Percentiles rank a stretch among this genome's conserved stretches.
Evolutionary conservation across 2,888 invertebrate genomes (phyloP).

Genomic region (Zygothrica quintamaculata): DNA sequence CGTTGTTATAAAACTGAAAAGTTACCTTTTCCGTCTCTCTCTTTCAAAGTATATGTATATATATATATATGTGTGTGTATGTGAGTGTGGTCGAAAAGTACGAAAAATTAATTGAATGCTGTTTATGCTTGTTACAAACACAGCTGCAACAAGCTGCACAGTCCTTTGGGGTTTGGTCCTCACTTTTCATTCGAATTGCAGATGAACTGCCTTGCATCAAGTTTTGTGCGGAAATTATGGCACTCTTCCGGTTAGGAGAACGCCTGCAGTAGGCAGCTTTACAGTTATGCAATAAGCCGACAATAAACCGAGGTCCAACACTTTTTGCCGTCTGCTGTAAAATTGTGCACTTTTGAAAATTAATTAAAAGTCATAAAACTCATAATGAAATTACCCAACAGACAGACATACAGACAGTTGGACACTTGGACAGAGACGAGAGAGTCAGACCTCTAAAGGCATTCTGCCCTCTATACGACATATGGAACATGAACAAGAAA

Average conservation of each 20-base stretch:
- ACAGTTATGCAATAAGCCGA: constrained; percentile 8
- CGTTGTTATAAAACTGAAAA: constrained; percentile 34
- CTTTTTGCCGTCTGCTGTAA: constrained; percentile 47
- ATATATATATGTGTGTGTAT: constrained; percentile 7
- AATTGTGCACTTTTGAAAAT: constrained; percentile 75
- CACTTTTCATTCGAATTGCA: constrained; percentile 61
- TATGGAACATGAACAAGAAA: background rate
- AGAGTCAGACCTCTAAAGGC: constrained; percentile 2
- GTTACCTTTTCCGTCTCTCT: constrained; percentile 20
- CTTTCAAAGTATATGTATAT: background rate
- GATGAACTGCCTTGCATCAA: constrained; percentile 68
- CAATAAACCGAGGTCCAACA: constrained; percentile 22
- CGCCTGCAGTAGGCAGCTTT: background rate
- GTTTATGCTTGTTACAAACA: constrained; percentile 58
- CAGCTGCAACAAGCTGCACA: constrained; percentile 20
- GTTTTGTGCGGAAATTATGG: constrained; percentile 73
- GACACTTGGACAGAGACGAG: constrained; percentile 6
- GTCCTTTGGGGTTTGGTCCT: constrained; percentile 6
- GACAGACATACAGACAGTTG: constrained; percentile 22
- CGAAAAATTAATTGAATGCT: constrained; percentile 75
- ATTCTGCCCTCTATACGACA: constrained; percentile 11
- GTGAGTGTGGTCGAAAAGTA: constrained; percentile 36
- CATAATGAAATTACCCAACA: constrained; percentile 70
- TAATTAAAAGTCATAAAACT: constrained; percentile 78
- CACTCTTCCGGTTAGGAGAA: constrained; percentile 57